Evolutionary conservation across 1,140 invertebrate genomes (phyloP).

Genomic region (Bombus impatiens): DNA sequence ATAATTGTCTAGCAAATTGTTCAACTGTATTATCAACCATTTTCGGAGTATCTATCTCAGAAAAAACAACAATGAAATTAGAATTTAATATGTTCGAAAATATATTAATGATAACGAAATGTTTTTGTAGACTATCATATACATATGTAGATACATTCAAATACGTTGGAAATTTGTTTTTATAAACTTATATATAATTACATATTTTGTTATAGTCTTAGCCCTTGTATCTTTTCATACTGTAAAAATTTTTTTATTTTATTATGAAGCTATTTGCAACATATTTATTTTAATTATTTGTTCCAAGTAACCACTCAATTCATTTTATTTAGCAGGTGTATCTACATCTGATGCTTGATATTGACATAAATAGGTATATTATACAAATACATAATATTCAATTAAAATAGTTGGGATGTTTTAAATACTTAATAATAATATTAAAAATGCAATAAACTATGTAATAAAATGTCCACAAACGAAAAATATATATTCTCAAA

Average conservation of each 20-base stretch:
- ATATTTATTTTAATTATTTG: slow-evolving; percentile 11
- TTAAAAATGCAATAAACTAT: neutral
- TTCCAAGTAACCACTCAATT: neutral
- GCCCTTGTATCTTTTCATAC: neutral
- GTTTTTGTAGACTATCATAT: neutral
- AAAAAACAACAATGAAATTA: neutral
- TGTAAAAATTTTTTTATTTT: neutral
- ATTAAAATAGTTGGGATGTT: neutral
- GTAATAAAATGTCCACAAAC: neutral
- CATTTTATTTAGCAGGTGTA: neutral
- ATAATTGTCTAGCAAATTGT: neutral
- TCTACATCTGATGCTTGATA: slow-evolving; percentile 32
- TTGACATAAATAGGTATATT: slow-evolving; percentile 1
- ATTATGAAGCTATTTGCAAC: slow-evolving; percentile 7
- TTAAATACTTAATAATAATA: neutral
- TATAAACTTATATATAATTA: slow-evolving; percentile 4
- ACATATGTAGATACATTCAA: neutral
- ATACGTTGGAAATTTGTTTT: neutral
- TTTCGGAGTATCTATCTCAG: neutral
- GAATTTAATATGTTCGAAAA: neutral
- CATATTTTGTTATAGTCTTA: slow-evolving; percentile 23
- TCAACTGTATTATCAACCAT: neutral
- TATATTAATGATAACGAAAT: slow-evolving; percentile 3
- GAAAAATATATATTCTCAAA: slow-evolving; percentile 11
- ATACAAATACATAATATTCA: neutral